These are phyloP conservation scores for Tanytarsus gracilentus DNA, from an alignment of 2,888 invertebrate species.

Conservation along the genomic window DNA sequence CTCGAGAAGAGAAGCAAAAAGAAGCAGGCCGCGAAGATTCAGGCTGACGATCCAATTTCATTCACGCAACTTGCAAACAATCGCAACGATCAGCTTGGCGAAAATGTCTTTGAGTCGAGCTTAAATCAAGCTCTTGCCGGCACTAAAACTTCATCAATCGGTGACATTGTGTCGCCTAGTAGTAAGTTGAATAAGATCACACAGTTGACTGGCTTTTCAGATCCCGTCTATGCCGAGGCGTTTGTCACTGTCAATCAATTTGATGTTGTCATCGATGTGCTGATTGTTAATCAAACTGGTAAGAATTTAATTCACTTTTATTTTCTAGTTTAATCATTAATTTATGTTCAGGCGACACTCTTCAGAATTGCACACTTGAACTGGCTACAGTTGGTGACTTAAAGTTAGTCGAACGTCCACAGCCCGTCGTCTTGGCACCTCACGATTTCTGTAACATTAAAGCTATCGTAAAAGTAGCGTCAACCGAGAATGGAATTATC, in stretches of 20 bases:
- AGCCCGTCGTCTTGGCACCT: slow-evolving; percentile 89
- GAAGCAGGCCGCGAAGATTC: slow-evolving; percentile 58
- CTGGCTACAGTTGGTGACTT: slow-evolving; percentile 95
- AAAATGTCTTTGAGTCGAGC: slow-evolving; percentile 86
- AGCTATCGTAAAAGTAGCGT: slow-evolving; percentile 97
- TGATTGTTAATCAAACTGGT: slow-evolving; percentile 96
- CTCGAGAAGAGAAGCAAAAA: slow-evolving; percentile 53
- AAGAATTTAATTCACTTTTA: slow-evolving; percentile 31
- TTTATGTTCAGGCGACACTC: slow-evolving; percentile 61
- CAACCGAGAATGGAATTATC: slow-evolving; percentile 98
- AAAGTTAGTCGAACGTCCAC: slow-evolving; percentile 95
- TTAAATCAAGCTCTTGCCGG: slow-evolving; percentile 82
- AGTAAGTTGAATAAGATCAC: slow-evolving; percentile 70
- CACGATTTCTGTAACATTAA: slow-evolving; percentile 97
- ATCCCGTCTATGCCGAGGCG: slow-evolving; percentile 99
- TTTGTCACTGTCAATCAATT: slow-evolving; percentile 98
- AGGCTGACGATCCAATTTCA: slow-evolving; percentile 76
- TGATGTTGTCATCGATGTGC: slow-evolving; percentile 95
- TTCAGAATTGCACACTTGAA: slow-evolving; percentile 96
- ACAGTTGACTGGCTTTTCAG: slow-evolving; percentile 96
- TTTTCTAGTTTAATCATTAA: slow-evolving; percentile 9
- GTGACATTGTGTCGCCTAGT: slow-evolving; percentile 48
- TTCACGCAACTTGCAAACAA: slow-evolving; percentile 68
- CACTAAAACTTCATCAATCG: slow-evolving; percentile 40
- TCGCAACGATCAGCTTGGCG: slow-evolving; percentile 49